A percentile compares a stretch with the other conserved stretches of the same genome.
Evolutionary conservation across 2,797 vertebrate genomes (phyloP).

Genomic region (Protosalanx chinensis): DNA sequence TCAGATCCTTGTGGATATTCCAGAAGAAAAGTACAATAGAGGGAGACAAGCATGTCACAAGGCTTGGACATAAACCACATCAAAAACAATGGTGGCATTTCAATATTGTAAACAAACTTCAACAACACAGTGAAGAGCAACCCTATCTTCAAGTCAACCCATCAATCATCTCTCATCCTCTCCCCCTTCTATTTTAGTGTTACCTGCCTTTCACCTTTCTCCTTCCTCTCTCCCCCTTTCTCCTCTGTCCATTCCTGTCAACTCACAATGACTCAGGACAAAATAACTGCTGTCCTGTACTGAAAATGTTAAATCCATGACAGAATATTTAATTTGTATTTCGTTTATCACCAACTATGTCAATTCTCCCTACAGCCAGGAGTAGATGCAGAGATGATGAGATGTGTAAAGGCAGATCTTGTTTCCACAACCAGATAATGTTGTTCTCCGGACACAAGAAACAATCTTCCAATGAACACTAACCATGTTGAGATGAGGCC

Average conservation of each 20-base stretch:
- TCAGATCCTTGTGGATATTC: not conserved
- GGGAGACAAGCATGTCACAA: not conserved
- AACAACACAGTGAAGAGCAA: not conserved
- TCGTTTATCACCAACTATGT: too few species aligned
- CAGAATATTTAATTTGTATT: too few species aligned
- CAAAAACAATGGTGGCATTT: not conserved
- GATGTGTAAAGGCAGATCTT: too few species aligned
- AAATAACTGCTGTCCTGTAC: conserved; percentile 6
- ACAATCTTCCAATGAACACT: too few species aligned
- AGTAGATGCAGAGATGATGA: too few species aligned
- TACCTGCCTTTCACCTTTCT: conserved; percentile 9
- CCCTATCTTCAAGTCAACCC: not conserved
- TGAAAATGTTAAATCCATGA: not conserved
- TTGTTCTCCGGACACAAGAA: too few species aligned
- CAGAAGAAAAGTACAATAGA: not conserved
- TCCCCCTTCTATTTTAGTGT: not conserved
- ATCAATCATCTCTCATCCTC: not conserved
- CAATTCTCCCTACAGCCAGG: too few species aligned
- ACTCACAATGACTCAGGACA: conserved; percentile 63
- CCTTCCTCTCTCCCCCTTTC: conserved; percentile 18
- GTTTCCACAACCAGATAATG: too few species aligned
- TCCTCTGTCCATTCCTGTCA: conserved; percentile 30
- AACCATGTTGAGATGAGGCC: too few species aligned
- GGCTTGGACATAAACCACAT: not conserved
- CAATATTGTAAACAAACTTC: not conserved